Percentiles rank a stretch among this genome's conserved stretches.
Evolutionary conservation across 2,797 vertebrate genomes (phyloP).

Genomic region (Lutjanus argentimaculatus): DNA sequence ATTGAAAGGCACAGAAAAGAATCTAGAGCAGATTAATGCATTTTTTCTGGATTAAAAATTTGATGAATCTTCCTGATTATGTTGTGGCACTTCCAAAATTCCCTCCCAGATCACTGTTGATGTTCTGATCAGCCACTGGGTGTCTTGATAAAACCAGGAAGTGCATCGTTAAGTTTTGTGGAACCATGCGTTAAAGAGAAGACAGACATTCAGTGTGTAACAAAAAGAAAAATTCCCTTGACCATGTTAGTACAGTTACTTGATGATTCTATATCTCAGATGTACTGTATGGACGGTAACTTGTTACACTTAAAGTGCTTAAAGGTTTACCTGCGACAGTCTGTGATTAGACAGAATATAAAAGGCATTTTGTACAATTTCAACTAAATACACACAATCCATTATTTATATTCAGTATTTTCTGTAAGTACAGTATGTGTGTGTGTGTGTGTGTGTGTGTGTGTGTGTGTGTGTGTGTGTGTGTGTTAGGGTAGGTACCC

Average conservation of each 20-base stretch:
- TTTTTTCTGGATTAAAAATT: constrained; percentile 22
- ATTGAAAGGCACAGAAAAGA: constrained; percentile 56
- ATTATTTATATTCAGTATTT: constrained; percentile 40
- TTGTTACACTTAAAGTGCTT: constrained; percentile 74
- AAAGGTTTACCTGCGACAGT: constrained; percentile 47
- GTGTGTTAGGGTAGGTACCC: constrained; percentile 9
- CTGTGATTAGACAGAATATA: constrained; percentile 42
- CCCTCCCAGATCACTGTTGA: constrained; percentile 1
- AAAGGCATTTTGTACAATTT: constrained; percentile 52
- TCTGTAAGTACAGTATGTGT: constrained; percentile 35
- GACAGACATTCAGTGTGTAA: constrained; percentile 13
- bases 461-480: constrained; percentile 17
- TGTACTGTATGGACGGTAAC: constrained; percentile 26
- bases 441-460: constrained; percentile 25
- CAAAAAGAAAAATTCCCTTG: constrained; percentile 18
- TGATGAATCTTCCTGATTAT: constrained; percentile 31
- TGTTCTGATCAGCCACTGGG: background rate
- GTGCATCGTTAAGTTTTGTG: constrained; percentile 10
- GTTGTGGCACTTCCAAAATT: background rate
- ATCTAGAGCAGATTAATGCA: constrained; percentile 31
- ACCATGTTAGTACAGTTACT: constrained; percentile 27
- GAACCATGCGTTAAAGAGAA: constrained; percentile 8
- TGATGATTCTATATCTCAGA: constrained; percentile 40
- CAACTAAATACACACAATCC: constrained; percentile 49
- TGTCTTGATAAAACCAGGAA: constrained; percentile 18